Evolutionary conservation across 1,140 invertebrate species (phyloP).

Genomic region (Octopus bimaculoides): DNA sequence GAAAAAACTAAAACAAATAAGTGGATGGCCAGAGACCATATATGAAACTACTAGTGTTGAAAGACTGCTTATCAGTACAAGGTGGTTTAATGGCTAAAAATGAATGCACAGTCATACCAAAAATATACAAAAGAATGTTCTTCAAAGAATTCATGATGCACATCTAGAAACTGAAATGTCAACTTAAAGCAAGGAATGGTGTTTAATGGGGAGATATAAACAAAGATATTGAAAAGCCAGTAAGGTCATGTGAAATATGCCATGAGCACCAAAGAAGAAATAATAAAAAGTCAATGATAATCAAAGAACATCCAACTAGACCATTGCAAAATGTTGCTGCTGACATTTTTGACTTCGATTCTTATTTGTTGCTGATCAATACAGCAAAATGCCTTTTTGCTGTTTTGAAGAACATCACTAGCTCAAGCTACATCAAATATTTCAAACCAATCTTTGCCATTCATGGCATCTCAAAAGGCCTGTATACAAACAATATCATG

Average conservation of each 20-base stretch:
- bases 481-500: neutral
- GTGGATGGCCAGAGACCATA: neutral
- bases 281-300: neutral
- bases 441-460: neutral
- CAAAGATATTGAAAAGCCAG: neutral
- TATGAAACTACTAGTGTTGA: neutral
- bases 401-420: neutral
- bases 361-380: neutral
- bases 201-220: neutral
- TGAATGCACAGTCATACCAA: too few relatives aligned
- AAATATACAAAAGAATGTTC: too few relatives aligned
- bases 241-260: slow-evolving; percentile 2
- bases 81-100: too few relatives aligned
- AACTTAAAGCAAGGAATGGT: neutral
- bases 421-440: neutral
- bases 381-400: neutral
- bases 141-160: too few relatives aligned
- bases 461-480: neutral
- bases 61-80: neutral
- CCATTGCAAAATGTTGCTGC: neutral
- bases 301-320: neutral
- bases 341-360: neutral
- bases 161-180: neutral
- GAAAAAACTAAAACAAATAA: neutral
- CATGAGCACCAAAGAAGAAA: neutral